These are phyloP conservation scores for Saguinus oedipus DNA, from an alignment of 2,797 vertebrate species.

Conservation along the genomic window DNA sequence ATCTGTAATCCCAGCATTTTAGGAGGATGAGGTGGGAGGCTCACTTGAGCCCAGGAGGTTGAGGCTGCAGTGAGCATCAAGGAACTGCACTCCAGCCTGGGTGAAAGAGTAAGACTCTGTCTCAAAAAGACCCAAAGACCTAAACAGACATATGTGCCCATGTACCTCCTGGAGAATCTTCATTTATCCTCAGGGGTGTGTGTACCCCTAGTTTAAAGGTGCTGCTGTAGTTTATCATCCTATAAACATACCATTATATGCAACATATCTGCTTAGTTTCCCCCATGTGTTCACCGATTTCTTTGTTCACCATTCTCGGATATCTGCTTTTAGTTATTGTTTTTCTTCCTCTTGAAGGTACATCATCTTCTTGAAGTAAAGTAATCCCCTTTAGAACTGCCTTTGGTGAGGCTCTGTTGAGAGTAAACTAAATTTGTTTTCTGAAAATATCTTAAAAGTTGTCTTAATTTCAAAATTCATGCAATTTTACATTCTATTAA, in stretches of 20 bases:
- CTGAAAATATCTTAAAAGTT: neutral
- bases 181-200: neutral
- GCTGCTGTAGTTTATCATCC: neutral
- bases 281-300: neutral
- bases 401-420: neutral
- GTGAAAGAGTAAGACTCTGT: neutral
- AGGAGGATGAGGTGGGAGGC: neutral
- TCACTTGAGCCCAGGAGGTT: neutral
- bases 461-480: conserved; percentile 23
- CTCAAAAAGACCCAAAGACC: neutral
- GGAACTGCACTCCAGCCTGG: neutral
- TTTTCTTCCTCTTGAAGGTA: neutral
- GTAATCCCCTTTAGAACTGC: neutral
- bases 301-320: neutral
- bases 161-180: neutral
- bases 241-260: neutral
- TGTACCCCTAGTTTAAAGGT: neutral
- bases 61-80: neutral
- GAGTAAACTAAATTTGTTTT: neutral
- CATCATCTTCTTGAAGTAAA: neutral
- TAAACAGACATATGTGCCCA: neutral
- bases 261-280: neutral
- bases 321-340: neutral
- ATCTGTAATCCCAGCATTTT: no score
- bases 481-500: neutral